A percentile compares a stretch with the other conserved stretches of the same genome.
Evolutionary conservation across 2,113 vertebrate species (phyloP).

Genomic region (Tapirus terrestris): DNA sequence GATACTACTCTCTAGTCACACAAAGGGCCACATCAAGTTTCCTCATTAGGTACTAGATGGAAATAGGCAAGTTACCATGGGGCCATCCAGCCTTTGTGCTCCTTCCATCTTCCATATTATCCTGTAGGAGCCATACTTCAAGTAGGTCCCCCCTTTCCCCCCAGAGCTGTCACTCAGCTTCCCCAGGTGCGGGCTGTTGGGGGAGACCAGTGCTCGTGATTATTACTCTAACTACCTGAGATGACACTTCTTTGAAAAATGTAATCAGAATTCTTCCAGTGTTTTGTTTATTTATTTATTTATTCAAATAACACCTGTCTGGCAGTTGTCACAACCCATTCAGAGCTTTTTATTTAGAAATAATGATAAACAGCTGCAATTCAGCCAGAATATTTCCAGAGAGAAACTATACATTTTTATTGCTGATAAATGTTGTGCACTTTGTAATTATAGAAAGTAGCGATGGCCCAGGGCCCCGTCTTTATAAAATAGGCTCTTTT

Average conservation of each 20-base stretch:
- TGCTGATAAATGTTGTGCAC: slow-evolving; percentile 18
- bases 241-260: slow-evolving; percentile 43
- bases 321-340: slow-evolving; percentile 44
- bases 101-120: neutral
- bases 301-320: slow-evolving; percentile 65
- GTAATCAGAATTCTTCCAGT: slow-evolving; percentile 51
- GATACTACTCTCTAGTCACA: slow-evolving; percentile 8
- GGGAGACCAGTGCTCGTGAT: neutral
- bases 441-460: slow-evolving; percentile 59
- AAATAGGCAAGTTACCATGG: neutral
- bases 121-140: neutral
- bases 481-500: slow-evolving; percentile 50
- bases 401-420: slow-evolving; percentile 32
- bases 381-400: slow-evolving; percentile 66
- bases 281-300: slow-evolving; percentile 50
- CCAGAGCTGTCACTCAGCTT: slow-evolving; percentile 30
- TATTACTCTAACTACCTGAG: slow-evolving; percentile 51
- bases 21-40: neutral
- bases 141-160: neutral
- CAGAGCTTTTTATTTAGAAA: slow-evolving; percentile 71
- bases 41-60: neutral
- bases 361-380: slow-evolving; percentile 66
- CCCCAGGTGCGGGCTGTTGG: neutral
- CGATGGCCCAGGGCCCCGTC: neutral
- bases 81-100: neutral